These are phyloP conservation scores for Enteromius radiatus DNA, from an alignment of 2,797 vertebrate genomes.

Conservation along the genomic window DNA sequence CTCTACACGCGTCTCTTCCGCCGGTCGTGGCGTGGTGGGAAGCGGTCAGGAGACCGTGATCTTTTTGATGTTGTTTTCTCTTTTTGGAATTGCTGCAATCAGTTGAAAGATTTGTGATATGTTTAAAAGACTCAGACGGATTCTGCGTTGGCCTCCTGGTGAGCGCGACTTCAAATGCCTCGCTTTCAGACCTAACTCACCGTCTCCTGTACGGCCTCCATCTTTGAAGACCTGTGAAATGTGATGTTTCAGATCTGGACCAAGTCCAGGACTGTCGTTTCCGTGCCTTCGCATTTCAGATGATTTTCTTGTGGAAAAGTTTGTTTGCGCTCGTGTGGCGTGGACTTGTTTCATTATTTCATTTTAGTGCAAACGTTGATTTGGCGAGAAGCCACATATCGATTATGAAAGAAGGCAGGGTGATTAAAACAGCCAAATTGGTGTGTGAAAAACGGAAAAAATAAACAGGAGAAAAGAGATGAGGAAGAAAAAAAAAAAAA, in stretches of 20 bases:
- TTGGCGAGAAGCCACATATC: constrained; percentile 27
- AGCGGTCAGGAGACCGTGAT: background rate
- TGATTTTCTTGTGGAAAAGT: constrained; percentile 34
- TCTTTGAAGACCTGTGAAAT: constrained; percentile 57
- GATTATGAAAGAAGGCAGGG: constrained; percentile 45
- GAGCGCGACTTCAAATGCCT: constrained; percentile 52
- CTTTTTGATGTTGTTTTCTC: background rate
- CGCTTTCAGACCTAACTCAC: constrained; percentile 7
- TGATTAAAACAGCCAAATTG: constrained; percentile 46
- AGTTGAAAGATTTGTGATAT: constrained; percentile 26
- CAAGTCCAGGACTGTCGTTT: constrained; percentile 49
- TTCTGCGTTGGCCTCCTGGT: constrained; percentile 35
- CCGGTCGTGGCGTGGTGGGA: background rate
- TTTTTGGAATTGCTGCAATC: constrained; percentile 22
- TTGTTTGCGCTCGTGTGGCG: constrained; percentile 39
- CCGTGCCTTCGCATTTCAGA: constrained; percentile 39
- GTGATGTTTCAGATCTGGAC: constrained; percentile 50
- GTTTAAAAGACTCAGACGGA: constrained; percentile 10
- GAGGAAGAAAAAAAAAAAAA: constrained; percentile 42
- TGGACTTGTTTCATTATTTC: constrained; percentile 35
- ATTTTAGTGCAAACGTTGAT: constrained; percentile 22
- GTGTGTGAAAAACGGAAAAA: constrained; percentile 34
- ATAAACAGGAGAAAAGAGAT: constrained; percentile 41
- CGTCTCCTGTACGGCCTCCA: constrained; percentile 41
- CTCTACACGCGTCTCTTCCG: background rate